Conservation (phyloP, 2,797 vertebrate species). For the Myotis daubentonii region DNA sequence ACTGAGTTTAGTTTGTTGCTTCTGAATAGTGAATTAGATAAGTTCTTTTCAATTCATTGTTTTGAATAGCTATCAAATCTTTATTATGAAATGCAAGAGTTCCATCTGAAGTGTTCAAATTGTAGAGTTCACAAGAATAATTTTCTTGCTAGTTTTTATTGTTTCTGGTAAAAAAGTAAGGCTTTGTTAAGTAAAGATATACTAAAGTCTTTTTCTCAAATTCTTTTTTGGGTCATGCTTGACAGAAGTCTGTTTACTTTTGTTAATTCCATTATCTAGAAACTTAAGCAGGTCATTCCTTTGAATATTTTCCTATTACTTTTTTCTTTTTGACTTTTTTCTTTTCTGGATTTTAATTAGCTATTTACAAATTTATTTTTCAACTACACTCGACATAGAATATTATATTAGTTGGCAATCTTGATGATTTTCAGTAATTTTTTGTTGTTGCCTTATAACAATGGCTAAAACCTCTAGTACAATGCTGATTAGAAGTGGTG, state of each 20-base stretch:
- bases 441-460: not conserved
- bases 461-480: not conserved
- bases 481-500: not conserved
- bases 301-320: not conserved
- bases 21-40: not conserved
- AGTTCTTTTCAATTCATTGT: not conserved
- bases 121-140: not conserved
- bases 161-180: not conserved
- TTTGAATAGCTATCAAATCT: not conserved
- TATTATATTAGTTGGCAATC: not conserved
- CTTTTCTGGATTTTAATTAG: not conserved
- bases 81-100: not conserved
- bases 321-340: not conserved
- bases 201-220: not conserved
- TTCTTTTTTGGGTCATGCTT: not conserved
- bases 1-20: not conserved
- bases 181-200: not conserved
- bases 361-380: not conserved
- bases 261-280: not conserved
- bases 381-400: not conserved
- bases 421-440: not conserved
- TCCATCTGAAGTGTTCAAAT: not conserved
- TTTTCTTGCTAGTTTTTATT: conserved; percentile 2
- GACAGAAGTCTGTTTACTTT: not conserved
- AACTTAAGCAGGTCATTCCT: not conserved